phyloP scores from a whole-genome alignment of 1,140 invertebrate species.

The Trissolcus basalis region DNA sequence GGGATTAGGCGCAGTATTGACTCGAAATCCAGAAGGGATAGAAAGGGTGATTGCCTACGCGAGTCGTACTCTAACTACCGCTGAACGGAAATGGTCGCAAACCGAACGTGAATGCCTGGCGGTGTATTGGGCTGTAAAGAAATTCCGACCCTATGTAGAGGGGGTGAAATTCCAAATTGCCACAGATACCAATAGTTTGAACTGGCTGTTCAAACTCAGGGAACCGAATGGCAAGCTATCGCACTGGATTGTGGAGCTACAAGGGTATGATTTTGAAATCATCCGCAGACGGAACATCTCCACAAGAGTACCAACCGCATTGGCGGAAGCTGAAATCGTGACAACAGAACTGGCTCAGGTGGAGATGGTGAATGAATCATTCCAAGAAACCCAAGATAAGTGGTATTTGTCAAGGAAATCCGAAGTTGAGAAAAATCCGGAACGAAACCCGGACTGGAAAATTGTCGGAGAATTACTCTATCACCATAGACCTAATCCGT shows the following conservation, averaged over 20 bases:
- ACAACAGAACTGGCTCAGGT: no score
- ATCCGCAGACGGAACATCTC: conserved; percentile 48
- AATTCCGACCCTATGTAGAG: not conserved
- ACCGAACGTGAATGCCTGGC: not conserved
- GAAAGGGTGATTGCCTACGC: not conserved
- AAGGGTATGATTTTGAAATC: conserved; percentile 68
- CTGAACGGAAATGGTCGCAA: not conserved
- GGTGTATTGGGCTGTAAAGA: not conserved
- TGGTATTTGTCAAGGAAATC: not conserved
- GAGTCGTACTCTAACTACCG: not conserved
- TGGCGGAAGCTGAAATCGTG: no score
- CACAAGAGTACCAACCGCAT: conserved; percentile 8
- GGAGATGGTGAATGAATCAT: no score
- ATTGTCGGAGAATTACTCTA: no score
- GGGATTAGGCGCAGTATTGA: not conserved
- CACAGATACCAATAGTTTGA: conserved; percentile 61
- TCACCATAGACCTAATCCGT: no score
- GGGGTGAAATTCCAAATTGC: not conserved
- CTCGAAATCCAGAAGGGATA: not conserved
- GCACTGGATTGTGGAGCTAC: conserved; percentile 71
- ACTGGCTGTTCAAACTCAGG: conserved; percentile 73
- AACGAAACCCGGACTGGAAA: no score
- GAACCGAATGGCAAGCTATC: conserved; percentile 68
- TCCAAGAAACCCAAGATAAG: not conserved
- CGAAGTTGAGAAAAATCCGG: no score